Base-by-base conservation (phyloP, 2,113 vertebrate genomes). In the Scartelaos histophorus region DNA sequence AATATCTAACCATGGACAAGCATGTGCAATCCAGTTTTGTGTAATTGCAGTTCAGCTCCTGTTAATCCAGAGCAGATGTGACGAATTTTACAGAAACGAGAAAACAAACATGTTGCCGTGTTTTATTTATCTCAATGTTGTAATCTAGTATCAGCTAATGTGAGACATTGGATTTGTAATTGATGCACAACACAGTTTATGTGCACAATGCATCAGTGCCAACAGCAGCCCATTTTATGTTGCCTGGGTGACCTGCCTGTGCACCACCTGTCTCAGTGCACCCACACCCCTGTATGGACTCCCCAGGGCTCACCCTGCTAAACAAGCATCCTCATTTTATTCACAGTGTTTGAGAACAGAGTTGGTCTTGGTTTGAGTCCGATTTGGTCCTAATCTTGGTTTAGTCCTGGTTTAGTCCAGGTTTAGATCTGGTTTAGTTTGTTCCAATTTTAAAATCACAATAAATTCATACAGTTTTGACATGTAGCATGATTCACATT, bases 1-100 rank as follows among this genome's bases (percentile, higher is more conserved):
- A 82, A 85, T 75, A 70, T 84, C 22, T 74, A 76, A 62, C 46
- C 57, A 75, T 45, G 69, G 51, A 69, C 68, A 76, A 73, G 69
- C 49, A 69, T 19, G 65, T 24, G 67, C 66, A 68, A 71, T 74
- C 67, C 68, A 77, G 56, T 75, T 67, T 51, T 64, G 64, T 81
- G 82, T 81, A 85, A 79, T 75, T 84, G 74, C 75, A 76, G 75
- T 74, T 89, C 15, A 78, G 78, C 82, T 78, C 76, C 79, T 79
- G 76, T 83, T 90, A 82, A 93, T 90, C 66, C 25, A 49, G 71
- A 67, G 73, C 90, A 93, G 88, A 91, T 90, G 89, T 60, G 58
- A 69, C 71, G 46, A 70, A 77, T 74, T 75, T 81, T 19, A 45
- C 75, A 68, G 82, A 82, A 76, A 79, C 46, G 68, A 45, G 77